phyloP scores from a whole-genome alignment of 2,888 invertebrate genomes.

The Pterostichus madidus region DNA sequence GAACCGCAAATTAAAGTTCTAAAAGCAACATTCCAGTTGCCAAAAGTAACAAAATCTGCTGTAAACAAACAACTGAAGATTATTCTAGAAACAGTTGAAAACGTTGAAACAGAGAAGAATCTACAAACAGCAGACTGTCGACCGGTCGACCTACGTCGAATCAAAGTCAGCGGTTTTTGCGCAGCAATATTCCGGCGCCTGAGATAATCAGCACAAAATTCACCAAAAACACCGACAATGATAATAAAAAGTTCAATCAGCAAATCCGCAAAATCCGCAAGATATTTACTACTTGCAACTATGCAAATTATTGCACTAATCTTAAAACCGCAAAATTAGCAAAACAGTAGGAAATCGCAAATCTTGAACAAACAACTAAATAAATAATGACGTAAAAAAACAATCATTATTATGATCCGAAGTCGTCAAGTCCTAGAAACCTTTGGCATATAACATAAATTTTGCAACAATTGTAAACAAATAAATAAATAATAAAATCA shows the following conservation, averaged over 20 bases:
- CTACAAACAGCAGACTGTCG: neutral
- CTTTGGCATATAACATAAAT: slow-evolving; percentile 32
- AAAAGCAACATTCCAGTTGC: too few species aligned
- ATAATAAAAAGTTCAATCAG: slow-evolving; percentile 8
- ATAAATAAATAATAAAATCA: slow-evolving; percentile 15
- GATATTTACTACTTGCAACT: slow-evolving; percentile 1
- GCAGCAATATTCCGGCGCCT: slow-evolving; percentile 25
- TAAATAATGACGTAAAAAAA: too few species aligned
- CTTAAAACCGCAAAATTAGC: neutral
- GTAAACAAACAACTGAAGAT: too few species aligned
- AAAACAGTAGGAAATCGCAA: neutral
- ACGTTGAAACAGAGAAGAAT: neutral
- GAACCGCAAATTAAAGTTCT: too few species aligned
- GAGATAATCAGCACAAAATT: slow-evolving; percentile 11
- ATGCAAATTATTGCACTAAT: neutral
- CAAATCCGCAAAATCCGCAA: neutral
- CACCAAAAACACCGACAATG: slow-evolving; percentile 3
- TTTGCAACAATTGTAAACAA: slow-evolving; percentile 25
- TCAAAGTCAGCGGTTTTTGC: slow-evolving; percentile 38
- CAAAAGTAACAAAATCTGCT: too few species aligned
- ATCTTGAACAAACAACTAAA: too few species aligned
- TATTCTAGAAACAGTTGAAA: too few species aligned
- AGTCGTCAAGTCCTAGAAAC: slow-evolving; percentile 15
- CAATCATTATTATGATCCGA: neutral
- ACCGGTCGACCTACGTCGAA: neutral